Conservation (phyloP, 2,888 invertebrate genomes). For the Diplazon laetatorius region DNA sequence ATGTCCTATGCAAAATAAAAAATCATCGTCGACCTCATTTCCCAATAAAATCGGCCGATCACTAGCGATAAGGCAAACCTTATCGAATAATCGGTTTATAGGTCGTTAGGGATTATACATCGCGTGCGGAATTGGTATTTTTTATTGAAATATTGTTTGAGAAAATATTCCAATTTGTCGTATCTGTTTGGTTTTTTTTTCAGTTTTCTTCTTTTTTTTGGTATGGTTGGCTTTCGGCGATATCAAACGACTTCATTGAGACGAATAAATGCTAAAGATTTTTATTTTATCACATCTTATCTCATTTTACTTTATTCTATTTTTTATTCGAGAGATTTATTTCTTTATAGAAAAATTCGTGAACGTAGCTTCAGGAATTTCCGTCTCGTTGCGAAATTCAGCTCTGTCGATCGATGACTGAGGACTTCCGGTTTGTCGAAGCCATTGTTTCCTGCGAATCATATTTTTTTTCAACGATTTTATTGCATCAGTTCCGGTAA, state of each 20-base stretch:
- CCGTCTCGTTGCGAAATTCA: slow-evolving; percentile 87
- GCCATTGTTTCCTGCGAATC: slow-evolving; percentile 84
- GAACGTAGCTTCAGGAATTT: slow-evolving; percentile 84
- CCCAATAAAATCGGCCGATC: no score
- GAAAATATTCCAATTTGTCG: background rate
- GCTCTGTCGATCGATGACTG: slow-evolving; percentile 89
- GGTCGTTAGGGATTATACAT: no score
- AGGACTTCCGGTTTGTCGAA: slow-evolving; percentile 89
- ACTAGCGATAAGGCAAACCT: no score
- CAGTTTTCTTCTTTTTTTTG: no score
- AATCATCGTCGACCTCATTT: no score
- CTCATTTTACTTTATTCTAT: no score
- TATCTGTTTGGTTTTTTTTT: no score
- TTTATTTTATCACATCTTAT: no score
- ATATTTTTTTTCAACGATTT: background rate
- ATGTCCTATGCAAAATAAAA: no score
- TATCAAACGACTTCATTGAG: background rate
- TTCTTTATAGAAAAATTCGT: slow-evolving; percentile 84
- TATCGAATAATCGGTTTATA: no score
- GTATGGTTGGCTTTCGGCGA: background rate
- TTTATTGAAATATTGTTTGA: background rate
- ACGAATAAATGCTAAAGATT: slow-evolving; percentile 9
- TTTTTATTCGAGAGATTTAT: slow-evolving; percentile 46
- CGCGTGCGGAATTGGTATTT: no score
- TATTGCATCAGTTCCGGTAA: no score